Percentiles rank a stretch among this genome's conserved stretches.
These are phyloP conservation scores for Himalopsyche kuldschensis DNA, from an alignment of 2,888 invertebrate species.

Conservation along the genomic window DNA sequence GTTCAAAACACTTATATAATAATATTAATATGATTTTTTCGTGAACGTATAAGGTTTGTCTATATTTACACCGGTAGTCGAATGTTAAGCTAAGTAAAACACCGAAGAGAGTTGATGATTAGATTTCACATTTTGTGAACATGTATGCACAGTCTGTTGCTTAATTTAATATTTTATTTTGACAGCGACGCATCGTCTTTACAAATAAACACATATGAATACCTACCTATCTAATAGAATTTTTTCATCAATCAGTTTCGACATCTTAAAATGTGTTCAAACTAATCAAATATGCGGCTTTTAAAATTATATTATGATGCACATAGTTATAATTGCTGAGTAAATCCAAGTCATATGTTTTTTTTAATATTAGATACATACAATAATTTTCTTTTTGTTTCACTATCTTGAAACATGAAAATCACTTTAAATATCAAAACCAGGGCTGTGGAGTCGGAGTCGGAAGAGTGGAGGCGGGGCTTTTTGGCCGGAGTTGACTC, in stretches of 20 bases:
- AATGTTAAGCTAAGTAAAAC: background rate
- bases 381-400: too few species aligned
- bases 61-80: background rate
- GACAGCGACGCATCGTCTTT: background rate
- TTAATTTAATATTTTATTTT: background rate
- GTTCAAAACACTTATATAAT: background rate
- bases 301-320: background rate
- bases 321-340: too few species aligned
- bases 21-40: background rate
- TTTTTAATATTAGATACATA: too few species aligned
- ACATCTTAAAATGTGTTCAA: background rate
- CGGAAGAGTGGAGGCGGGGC: too few species aligned
- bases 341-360: too few species aligned
- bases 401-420: too few species aligned
- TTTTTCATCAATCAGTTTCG: background rate
- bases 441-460: too few species aligned
- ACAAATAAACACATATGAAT: background rate
- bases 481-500: too few species aligned
- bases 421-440: too few species aligned
- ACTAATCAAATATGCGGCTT: background rate
- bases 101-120: background rate
- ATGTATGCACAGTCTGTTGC: background rate
- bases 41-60: background rate
- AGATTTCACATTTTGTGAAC: background rate
- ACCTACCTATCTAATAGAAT: background rate